Base-by-base conservation (phyloP, 2,797 vertebrate species). In the Cyclura pinguis region DNA sequence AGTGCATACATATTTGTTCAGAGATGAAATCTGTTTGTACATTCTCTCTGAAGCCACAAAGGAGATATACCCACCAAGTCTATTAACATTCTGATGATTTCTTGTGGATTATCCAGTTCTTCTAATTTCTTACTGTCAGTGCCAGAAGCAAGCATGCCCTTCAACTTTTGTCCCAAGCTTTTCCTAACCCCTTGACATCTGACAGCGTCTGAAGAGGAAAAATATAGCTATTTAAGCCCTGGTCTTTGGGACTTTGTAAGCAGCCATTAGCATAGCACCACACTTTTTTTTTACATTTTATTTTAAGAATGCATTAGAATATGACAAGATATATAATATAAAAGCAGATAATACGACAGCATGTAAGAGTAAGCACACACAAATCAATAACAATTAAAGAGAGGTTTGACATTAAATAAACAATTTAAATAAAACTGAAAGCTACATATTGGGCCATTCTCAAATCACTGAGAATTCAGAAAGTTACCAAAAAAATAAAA, bases 61-160 rank as follows among this genome's bases (percentile, higher is more conserved):
- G 42, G 86, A 81, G 22, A 93, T 47, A 47, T 47, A 96, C 97
- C 91, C 35, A 99, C 98, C 98, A 98, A 90, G 92, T 99, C 98
- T 81, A 98, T 96, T 73, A 99, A 94, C 92, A 96, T 93, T 90
- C 97, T 95, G 42, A 98, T 96, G 81, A 97, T 97, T 85, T 98
- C 98, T 0, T 96, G 96, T 29, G 97, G 96, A 22, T 96, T 96
- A 20, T 97, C 96, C 1, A 97, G 94, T 47, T 96, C 94, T 88
- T 95, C 91, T 0, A 93, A 86, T 22, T 84, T 96, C 94, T 97
- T 97, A 80, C 95, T 94, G 84, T 97, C 97, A 24, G 92, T 83
- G 24, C 95, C 94, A 1, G 97, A 97, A 0, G 96, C 96, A 1
- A 99, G 95, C 91, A 98, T 89, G 5, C 89, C 87, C 69, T 96